Evolutionary conservation across 1,140 invertebrate genomes (phyloP), one percentile per base, ranked within the genome.

Genomic region (Hyles euphorbiae): DNA sequence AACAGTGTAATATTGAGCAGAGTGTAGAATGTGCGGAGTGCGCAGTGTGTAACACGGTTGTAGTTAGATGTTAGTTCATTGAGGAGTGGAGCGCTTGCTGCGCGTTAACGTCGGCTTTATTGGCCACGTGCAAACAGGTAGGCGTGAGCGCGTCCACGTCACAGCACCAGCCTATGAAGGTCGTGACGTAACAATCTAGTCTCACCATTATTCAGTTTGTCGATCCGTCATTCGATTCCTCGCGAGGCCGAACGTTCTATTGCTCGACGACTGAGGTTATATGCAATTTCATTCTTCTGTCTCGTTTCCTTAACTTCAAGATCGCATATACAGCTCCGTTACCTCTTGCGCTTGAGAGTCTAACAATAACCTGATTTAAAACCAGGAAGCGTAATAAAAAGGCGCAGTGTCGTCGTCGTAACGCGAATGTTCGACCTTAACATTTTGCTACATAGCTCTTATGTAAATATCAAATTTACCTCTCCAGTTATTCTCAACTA

Each of bases 111-210:
- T 65, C 54, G 57, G 60, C 68, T 74, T 70, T 68, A 70, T 68
- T 70, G 60, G 68, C 71, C 76, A 76, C 75, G 76, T 80, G 77
- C 59, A 69, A 67, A 70, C 68, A 65, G 64, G 78, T 71, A 74
- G 75, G 76, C 72, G 74, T 76, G 73, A 71, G 70, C 68, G 70
- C 62, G 53, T 53, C 68, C 66, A 81, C 84, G 82, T 85, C 82
- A 84, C 72, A 67, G 61, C 64, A 60, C 61, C 65, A 67, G 66
- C 70, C 62, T 69, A 76, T 70, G 81, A 83, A 87, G 83, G 83
- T 79, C 82, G 72, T 83, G 84, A 83, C 82, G 84, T 87, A 78
- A 80, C 68, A 61, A 57, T 56, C 56, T 62, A 69, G 68, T 75
- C 70, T 76, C 71, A 72, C 76, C 72, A 76, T 72, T 74, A 71